Evolutionary conservation across 2,113 vertebrate species (phyloP).

Genomic region (Arizona elegans): DNA sequence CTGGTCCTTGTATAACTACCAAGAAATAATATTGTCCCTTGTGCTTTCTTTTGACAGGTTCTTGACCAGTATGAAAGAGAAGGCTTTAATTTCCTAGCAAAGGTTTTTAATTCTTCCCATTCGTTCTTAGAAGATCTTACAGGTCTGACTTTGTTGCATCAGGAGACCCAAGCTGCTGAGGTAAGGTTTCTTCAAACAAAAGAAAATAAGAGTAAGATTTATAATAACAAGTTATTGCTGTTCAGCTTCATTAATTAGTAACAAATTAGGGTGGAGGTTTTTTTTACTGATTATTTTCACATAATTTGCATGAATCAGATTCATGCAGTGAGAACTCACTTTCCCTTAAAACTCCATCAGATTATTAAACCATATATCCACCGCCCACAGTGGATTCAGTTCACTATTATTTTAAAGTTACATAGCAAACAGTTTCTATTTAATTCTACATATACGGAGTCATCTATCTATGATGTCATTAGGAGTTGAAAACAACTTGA

Average conservation of each 20-base stretch:
- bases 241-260: background rate
- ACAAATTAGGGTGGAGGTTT: background rate
- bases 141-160: constrained; percentile 91
- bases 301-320: background rate
- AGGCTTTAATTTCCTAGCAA: constrained; percentile 88
- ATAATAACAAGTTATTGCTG: background rate
- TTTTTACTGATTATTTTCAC: background rate
- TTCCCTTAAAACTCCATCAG: background rate
- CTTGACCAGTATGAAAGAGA: constrained; percentile 91
- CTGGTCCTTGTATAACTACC: accelerated
- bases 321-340: background rate
- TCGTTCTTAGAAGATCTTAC: constrained; percentile 98
- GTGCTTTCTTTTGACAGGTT: constrained; percentile 74
- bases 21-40: background rate
- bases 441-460: background rate
- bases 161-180: constrained; percentile 98
- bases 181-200: constrained; percentile 67
- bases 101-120: constrained; percentile 99
- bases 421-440: background rate
- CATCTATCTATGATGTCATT: background rate
- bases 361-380: background rate
- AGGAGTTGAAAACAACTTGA: background rate
- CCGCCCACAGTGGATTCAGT: background rate
- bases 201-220: background rate
- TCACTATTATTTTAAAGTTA: background rate